Conservation (phyloP, 2,888 invertebrate species). For the Ichneumon xanthorius region DNA sequence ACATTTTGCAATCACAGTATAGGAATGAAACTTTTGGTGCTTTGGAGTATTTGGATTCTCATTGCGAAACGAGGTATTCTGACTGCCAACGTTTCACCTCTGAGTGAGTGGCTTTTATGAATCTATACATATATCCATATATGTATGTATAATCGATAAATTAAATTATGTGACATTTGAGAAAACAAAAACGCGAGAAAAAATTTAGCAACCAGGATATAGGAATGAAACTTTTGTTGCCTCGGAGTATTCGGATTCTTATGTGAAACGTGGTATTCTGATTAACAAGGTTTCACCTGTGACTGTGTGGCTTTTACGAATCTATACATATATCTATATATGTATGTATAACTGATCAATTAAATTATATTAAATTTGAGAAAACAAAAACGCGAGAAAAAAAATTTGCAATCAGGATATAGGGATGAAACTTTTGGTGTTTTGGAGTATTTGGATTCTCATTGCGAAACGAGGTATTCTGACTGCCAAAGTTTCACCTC, state of each 20-base stretch:
- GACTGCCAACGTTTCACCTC: slow-evolving; percentile 62
- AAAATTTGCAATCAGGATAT: not conserved
- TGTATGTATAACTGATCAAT: not conserved
- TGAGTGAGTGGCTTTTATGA: slow-evolving; percentile 33
- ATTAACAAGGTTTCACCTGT: slow-evolving; percentile 43
- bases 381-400: not conserved
- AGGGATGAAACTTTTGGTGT: slow-evolving; percentile 49
- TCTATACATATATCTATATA: not conserved
- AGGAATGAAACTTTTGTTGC: slow-evolving; percentile 51
- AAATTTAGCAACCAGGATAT: not conserved
- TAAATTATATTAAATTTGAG: not conserved
- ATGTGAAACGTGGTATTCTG: slow-evolving; percentile 63
- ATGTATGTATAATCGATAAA: not conserved
- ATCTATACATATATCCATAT: not conserved
- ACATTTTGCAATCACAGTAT: not conserved
- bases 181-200: not conserved
- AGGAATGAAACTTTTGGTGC: slow-evolving; percentile 49
- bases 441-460: slow-evolving; percentile 52
- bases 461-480: slow-evolving; percentile 68
- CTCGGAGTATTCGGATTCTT: slow-evolving; percentile 52
- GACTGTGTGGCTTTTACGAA: slow-evolving; percentile 27
- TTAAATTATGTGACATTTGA: not conserved
- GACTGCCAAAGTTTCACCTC: slow-evolving; percentile 63
- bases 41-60: slow-evolving; percentile 52
- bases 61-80: slow-evolving; percentile 68